A percentile compares a stretch with the other conserved stretches of the same genome.
These are phyloP conservation scores for Campoletis sonorensis DNA, from an alignment of 1,140 invertebrate species.

Conservation along the genomic window DNA sequence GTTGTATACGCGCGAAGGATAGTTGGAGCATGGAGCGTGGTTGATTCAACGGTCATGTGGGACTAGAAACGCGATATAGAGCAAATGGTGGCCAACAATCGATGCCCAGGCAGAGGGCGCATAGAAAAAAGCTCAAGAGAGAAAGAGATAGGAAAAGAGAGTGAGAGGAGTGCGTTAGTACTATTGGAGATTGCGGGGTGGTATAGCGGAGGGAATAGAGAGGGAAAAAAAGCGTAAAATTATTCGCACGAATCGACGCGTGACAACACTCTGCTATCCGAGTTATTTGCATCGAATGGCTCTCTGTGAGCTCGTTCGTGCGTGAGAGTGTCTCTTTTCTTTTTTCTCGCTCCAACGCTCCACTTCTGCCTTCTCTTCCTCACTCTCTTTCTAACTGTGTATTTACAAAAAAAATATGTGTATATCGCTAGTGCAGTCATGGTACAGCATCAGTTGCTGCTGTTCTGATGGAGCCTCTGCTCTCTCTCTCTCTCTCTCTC, in stretches of 20 bases:
- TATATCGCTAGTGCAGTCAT: not conserved
- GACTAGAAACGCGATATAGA: constrained; percentile 19
- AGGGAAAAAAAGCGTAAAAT: constrained; percentile 41
- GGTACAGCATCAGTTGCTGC: constrained; percentile 20
- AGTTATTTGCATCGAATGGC: constrained; percentile 45
- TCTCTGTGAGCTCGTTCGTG: constrained; percentile 41
- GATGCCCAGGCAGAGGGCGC: not conserved
- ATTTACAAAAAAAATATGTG: constrained; percentile 22
- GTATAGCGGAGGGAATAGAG: not conserved
- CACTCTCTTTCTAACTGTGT: not conserved
- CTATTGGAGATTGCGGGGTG: constrained; percentile 3
- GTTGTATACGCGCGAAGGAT: not conserved
- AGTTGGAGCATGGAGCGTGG: constrained; percentile 14
- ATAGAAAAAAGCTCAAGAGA: not conserved
- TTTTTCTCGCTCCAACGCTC: not conserved
- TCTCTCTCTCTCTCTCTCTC: not conserved
- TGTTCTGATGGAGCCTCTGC: constrained; percentile 10
- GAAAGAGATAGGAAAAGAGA: not conserved
- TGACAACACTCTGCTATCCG: constrained; percentile 33
- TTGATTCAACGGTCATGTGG: constrained; percentile 36
- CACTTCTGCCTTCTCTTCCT: not conserved
- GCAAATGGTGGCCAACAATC: constrained; percentile 33
- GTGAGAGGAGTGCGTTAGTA: not conserved
- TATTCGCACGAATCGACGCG: constrained; percentile 44
- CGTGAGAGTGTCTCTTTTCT: constrained; percentile 6